These are phyloP conservation scores for Willowsia nigromaculata DNA, from an alignment of 2,888 invertebrate species.

Conservation along the genomic window DNA sequence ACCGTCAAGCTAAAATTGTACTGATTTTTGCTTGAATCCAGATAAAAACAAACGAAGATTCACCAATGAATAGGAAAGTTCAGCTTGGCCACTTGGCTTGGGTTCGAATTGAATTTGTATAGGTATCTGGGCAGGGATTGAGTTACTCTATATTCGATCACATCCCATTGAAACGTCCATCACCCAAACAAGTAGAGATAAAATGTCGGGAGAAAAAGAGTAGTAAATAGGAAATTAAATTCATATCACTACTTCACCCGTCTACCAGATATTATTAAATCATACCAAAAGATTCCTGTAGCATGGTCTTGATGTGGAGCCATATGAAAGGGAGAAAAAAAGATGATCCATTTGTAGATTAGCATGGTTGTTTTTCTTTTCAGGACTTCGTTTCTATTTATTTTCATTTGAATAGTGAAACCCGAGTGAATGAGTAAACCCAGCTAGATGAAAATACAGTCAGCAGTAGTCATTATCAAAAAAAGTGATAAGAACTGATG, in stretches of 20 bases:
- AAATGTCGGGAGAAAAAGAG: constrained; percentile 10
- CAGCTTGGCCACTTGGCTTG: neutral
- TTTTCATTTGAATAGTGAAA: constrained; percentile 14
- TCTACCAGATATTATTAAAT: neutral
- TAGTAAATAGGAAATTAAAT: constrained; percentile 61
- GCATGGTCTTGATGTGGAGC: neutral
- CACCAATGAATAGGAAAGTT: neutral
- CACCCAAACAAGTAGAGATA: constrained; percentile 38
- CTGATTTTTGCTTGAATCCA: neutral
- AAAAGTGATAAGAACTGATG: constrained; percentile 39
- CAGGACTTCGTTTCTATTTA: neutral
- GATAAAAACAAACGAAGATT: neutral
- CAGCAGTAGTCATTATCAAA: constrained; percentile 26
- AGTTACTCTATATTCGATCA: constrained; percentile 28
- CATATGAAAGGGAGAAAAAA: neutral
- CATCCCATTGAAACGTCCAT: constrained; percentile 63
- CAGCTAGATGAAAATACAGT: neutral
- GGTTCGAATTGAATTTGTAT: neutral
- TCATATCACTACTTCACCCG: constrained; percentile 12
- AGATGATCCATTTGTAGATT: constrained; percentile 58
- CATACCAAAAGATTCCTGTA: neutral
- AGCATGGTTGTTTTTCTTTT: neutral
- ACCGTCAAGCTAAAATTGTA: neutral
- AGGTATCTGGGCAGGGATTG: neutral
- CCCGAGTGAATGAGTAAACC: neutral